phyloP scores from a whole-genome alignment of 2,888 invertebrate species.

The Oconnorella tubifera region DNA sequence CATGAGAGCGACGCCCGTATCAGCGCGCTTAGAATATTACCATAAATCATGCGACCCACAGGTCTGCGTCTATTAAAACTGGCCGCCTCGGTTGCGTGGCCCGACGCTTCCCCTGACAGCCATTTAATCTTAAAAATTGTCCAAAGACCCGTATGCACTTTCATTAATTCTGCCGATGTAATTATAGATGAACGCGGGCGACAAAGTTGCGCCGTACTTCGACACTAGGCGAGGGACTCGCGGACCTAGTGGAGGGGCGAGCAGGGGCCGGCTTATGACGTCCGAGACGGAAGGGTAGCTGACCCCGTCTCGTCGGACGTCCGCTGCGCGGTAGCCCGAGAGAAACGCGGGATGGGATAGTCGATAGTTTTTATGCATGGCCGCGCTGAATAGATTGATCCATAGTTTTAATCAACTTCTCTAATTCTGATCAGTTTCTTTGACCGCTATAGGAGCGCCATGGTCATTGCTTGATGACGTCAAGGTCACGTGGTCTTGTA shows the following conservation, averaged over 20 bases:
- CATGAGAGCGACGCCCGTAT: no score
- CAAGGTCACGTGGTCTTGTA: not conserved
- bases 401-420: conserved; percentile 9
- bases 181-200: conserved; percentile 17
- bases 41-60: conserved; percentile 20
- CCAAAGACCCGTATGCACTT: conserved; percentile 16
- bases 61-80: conserved; percentile 18
- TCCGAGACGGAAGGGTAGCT: not conserved
- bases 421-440: not conserved
- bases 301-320: not conserved
- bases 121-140: conserved; percentile 21
- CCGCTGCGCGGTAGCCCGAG: not conserved
- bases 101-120: conserved; percentile 4
- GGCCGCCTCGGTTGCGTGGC: conserved; percentile 2
- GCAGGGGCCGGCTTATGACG: conserved; percentile 10
- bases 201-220: conserved; percentile 2
- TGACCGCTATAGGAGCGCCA: not conserved
- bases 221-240: not conserved
- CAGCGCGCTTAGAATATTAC: conserved; percentile 13
- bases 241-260: not conserved
- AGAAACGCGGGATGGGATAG: not conserved
- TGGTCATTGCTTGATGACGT: not conserved
- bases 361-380: conserved; percentile 8
- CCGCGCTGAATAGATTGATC: conserved; percentile 1
- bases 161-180: conserved; percentile 23